Conservation (phyloP, 2,888 invertebrate species). For the Hyposoter didymator region DNA sequence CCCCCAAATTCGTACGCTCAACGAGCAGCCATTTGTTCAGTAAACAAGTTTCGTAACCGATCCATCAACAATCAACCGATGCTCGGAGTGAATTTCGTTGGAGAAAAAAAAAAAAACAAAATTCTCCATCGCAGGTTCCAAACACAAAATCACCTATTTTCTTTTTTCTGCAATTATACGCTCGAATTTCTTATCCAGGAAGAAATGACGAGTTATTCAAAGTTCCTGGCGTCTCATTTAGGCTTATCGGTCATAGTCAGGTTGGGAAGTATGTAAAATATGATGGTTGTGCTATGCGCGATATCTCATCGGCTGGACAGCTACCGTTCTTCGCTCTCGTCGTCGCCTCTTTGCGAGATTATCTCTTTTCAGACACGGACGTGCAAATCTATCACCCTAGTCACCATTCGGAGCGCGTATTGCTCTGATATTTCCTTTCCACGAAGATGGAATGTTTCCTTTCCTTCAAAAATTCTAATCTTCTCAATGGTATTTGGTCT, state of each 20-base stretch:
- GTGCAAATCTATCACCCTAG: slow-evolving; percentile 47
- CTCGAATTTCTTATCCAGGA: neutral
- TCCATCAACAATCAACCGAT: too few species aligned
- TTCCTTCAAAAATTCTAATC: slow-evolving; percentile 15
- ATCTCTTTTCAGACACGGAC: slow-evolving; percentile 49
- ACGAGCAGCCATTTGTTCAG: neutral
- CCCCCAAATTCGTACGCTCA: slow-evolving; percentile 25
- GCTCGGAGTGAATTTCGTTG: neutral
- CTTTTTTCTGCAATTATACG: neutral
- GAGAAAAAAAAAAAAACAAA: neutral
- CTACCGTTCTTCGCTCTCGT: slow-evolving; percentile 10
- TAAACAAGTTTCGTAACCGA: too few species aligned
- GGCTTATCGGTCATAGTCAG: slow-evolving; percentile 53
- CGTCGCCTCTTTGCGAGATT: slow-evolving; percentile 52
- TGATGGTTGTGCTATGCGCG: slow-evolving; percentile 47
- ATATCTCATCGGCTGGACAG: slow-evolving; percentile 56
- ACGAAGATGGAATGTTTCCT: neutral
- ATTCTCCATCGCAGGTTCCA: neutral
- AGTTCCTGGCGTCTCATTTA: slow-evolving; percentile 7
- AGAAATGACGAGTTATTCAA: slow-evolving; percentile 41
- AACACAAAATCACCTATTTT: neutral
- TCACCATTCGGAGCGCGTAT: slow-evolving; percentile 12
- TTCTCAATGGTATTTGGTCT: neutral
- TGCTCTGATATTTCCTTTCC: neutral
- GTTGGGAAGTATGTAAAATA: slow-evolving; percentile 58